Percentiles rank a stretch among this genome's conserved stretches.
Evolutionary conservation across 23 tunicate genomes (phyloP).

Genomic region (Diplosoma virens): DNA sequence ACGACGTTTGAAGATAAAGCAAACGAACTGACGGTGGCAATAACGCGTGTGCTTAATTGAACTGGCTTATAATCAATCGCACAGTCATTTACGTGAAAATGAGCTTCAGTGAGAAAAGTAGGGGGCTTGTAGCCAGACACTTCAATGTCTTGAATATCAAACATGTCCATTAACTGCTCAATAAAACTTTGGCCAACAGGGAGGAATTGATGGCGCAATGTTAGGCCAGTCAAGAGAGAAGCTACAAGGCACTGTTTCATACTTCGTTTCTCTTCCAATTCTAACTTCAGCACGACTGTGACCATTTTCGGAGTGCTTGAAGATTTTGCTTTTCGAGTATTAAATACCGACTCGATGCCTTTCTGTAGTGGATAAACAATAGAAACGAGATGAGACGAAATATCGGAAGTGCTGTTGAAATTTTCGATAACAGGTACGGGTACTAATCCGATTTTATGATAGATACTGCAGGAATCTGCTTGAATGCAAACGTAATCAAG

Average conservation of each 20-base stretch:
- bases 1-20: conserved; percentile 70
- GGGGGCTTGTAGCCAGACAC: conserved; percentile 91
- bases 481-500: conserved; percentile 56
- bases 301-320: conserved; percentile 49
- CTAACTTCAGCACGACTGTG: conserved; percentile 49
- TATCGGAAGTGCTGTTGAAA: background rate
- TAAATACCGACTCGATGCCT: conserved; percentile 17
- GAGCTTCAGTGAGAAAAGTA: conserved; percentile 60
- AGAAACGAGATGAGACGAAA: conserved; percentile 6
- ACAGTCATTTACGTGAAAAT: conserved; percentile 53
- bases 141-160: conserved; percentile 60
- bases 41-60: conserved; percentile 29
- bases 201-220: conserved; percentile 38
- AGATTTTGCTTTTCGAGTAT: background rate
- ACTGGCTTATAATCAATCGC: conserved; percentile 50
- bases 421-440: conserved; percentile 1
- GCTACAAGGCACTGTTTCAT: conserved; percentile 49
- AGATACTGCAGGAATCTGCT: background rate
- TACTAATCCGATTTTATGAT: conserved; percentile 13
- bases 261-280: conserved; percentile 44
- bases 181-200: conserved; percentile 51
- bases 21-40: conserved; percentile 52
- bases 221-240: conserved; percentile 13
- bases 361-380: background rate
- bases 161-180: conserved; percentile 62